phyloP scores from a whole-genome alignment of 2,888 invertebrate genomes.

The Sylvicola fuscatus region DNA sequence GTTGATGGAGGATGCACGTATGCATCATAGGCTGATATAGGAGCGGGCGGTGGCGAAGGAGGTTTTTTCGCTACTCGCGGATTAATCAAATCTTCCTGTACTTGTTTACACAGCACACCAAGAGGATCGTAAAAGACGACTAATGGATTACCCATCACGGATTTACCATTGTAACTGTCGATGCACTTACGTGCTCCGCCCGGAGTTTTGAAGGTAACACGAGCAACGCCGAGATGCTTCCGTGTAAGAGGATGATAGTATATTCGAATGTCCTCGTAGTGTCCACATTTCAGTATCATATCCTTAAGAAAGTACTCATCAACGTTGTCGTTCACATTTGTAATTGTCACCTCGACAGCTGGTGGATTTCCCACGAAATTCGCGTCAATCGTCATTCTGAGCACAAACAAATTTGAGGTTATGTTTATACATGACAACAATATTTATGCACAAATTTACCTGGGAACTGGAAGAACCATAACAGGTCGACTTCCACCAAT shows the following conservation, averaged over 20 bases:
- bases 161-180: slow-evolving; percentile 68
- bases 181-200: slow-evolving; percentile 55
- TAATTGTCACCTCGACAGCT: slow-evolving; percentile 73
- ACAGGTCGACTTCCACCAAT: no score
- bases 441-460: no score
- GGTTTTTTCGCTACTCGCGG: slow-evolving; percentile 3
- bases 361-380: slow-evolving; percentile 85
- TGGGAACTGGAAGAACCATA: no score
- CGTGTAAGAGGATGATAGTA: slow-evolving; percentile 75
- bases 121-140: no score
- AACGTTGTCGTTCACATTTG: slow-evolving; percentile 87
- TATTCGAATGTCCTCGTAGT: slow-evolving; percentile 52
- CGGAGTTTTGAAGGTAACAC: slow-evolving; percentile 58
- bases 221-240: slow-evolving; percentile 74
- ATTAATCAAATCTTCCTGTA: slow-evolving; percentile 3
- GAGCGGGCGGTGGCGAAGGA: slow-evolving; percentile 3
- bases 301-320: slow-evolving; percentile 66
- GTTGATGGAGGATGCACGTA: no score
- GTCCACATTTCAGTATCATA: slow-evolving; percentile 64
- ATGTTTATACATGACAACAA: no score
- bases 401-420: slow-evolving; percentile 13
- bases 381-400: slow-evolving; percentile 62
- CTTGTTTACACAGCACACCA: slow-evolving; percentile 30
- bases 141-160: slow-evolving; percentile 72
- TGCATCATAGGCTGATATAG: slow-evolving; percentile 1